Evolutionary conservation across 2,888 invertebrate genomes (phyloP), one percentile per base, ranked within the genome.

Genomic region (Apamea sordens): DNA sequence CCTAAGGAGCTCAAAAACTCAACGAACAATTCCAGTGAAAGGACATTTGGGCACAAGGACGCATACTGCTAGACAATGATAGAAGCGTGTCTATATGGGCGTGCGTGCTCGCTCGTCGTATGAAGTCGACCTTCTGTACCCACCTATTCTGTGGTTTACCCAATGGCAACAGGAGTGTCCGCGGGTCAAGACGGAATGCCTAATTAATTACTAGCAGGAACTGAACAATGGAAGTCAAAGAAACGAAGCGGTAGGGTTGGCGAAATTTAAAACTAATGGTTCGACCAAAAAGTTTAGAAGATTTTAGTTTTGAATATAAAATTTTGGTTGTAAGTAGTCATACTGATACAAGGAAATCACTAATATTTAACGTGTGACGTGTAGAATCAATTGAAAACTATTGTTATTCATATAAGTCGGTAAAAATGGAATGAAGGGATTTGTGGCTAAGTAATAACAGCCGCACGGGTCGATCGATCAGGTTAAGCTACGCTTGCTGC

Each of bases 191-290:
- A 79, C 73, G 44, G 89, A 88, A 89, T 88, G 80, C 79, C 76
- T 88, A 88, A 86, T 86, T 88, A 89, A 89, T 89, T 80, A 69
- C 47, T 85, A 85, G 74, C 73, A 76, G 74, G 88, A 89, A 89
- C 82, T 71, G 36, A 85, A 90, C 88, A 89, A 89, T 88, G 79
- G 88, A 15, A 63, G 32, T 59, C 76, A 82, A 90, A 90, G 82
- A 90, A 90, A 82, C 73, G 10, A 44, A 28, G 0, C n/a, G 0
- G 21, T 79, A 88, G 88, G 89, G 83, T 63, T 88, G 87, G 41
- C 61, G 8, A 47, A 24, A 50, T 72, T 24, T 24, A 15, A 59
- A 71, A 24, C n/a, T 50, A 68, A 71, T 47, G n/a, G 2, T 2
- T 56, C 1, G 21, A 41, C 8, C 7, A 50, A 67, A 64, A 67